A percentile compares a stretch with the other conserved stretches of the same genome.
Conservation (phyloP, 2,888 invertebrate genomes). For the Erynnis tages region DNA sequence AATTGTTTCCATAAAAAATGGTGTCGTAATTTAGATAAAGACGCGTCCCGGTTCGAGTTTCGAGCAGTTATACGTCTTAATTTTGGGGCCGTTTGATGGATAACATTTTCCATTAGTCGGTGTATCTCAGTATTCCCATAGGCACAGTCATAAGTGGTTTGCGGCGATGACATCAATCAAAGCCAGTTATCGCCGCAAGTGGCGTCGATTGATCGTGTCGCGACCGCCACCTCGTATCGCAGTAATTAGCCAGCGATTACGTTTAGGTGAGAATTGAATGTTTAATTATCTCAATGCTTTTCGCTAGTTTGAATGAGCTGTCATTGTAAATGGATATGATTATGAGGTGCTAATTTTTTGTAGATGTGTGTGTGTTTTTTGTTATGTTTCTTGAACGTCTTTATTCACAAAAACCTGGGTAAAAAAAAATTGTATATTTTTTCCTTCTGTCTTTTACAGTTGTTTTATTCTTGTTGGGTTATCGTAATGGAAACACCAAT, state of each 20-base stretch:
- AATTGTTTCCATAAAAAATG: constrained; percentile 58
- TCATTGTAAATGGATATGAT: neutral
- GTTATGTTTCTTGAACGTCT: no score
- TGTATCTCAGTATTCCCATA: constrained; percentile 65
- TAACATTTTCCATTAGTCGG: constrained; percentile 69
- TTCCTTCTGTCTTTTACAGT: no score
- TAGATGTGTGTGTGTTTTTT: neutral
- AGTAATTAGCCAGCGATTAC: constrained; percentile 35
- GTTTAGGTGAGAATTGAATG: constrained; percentile 24
- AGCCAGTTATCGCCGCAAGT: constrained; percentile 58
- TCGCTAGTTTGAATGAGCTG: neutral
- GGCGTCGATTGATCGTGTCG: constrained; percentile 67
- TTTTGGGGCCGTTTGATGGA: constrained; percentile 64
- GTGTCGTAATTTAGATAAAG: constrained; percentile 58
- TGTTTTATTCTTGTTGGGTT: no score
- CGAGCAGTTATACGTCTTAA: constrained; percentile 51
- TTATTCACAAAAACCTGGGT: no score
- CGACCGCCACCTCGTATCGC: constrained; percentile 61
- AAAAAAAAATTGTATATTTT: no score
- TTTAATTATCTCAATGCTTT: constrained; percentile 16
- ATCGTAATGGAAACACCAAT: no score
- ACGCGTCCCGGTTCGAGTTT: constrained; percentile 39
- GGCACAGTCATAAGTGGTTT: constrained; percentile 59
- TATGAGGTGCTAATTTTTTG: neutral
- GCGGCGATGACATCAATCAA: constrained; percentile 68